Conservation (phyloP, 2,113 vertebrate species). For the Dicrurus megarhynchus region DNA sequence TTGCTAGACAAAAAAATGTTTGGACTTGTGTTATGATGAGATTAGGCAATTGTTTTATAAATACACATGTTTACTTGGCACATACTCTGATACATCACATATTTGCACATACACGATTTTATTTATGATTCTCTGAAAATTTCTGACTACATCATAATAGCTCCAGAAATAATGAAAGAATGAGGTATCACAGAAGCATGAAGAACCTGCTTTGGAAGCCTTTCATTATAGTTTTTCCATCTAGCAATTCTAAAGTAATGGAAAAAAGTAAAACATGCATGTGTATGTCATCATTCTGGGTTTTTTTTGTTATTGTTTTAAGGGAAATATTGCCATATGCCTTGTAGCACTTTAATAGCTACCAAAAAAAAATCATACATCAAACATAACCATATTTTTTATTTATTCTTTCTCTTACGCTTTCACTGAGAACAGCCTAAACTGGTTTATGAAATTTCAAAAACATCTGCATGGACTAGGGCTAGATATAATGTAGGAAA, state of each 20-base stretch:
- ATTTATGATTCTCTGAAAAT: neutral
- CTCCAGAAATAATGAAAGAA: neutral
- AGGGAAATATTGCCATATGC: neutral
- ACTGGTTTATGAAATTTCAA: neutral
- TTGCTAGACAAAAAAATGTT: neutral
- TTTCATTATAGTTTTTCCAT: neutral
- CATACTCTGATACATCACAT: neutral
- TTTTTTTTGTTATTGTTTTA: neutral
- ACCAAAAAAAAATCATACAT: neutral
- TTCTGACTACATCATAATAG: neutral
- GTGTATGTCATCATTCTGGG: neutral
- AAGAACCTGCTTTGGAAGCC: neutral
- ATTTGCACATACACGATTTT: neutral
- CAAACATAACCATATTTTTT: neutral
- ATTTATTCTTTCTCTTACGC: neutral
- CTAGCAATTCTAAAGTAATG: neutral
- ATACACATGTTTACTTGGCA: neutral
- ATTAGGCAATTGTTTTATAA: neutral
- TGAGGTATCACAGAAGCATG: neutral
- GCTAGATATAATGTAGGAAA: neutral
- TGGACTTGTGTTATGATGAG: neutral
- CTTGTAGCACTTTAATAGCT: neutral
- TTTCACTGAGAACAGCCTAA: neutral
- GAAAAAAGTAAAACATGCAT: neutral
- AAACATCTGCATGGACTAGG: neutral